A percentile compares a stretch with the other conserved stretches of the same genome.
Conservation (phyloP, 2,888 invertebrate species). For the Campopleginae sp. region DNA sequence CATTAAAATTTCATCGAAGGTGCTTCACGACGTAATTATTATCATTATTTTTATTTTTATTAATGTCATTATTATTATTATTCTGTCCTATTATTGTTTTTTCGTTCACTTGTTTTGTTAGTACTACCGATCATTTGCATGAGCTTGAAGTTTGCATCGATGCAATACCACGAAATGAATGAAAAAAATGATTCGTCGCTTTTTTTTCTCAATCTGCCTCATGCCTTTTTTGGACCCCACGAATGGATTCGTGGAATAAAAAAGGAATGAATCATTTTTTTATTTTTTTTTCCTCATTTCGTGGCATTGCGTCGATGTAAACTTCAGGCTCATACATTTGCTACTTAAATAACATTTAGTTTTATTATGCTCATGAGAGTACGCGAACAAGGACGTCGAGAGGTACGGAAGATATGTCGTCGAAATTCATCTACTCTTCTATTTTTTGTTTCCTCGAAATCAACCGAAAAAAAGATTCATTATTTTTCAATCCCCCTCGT, state of each 20-base stretch:
- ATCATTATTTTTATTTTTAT: no score
- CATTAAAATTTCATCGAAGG: constrained; percentile 39
- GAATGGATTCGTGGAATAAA: no score
- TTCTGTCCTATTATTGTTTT: constrained; percentile 22
- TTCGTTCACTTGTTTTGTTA: constrained; percentile 21
- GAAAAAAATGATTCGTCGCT: no score
- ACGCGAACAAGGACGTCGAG: constrained; percentile 50
- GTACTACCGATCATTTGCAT: constrained; percentile 50
- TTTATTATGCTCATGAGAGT: constrained; percentile 30
- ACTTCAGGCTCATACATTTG: no score
- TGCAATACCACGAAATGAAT: no score
- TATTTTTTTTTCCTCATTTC: no score
- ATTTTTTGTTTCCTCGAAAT: constrained; percentile 19
- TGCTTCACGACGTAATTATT: constrained; percentile 29
- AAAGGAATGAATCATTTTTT: no score
- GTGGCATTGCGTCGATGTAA: no score
- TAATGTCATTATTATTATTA: no score
- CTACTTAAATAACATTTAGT: constrained; percentile 32
- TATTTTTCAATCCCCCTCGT: not conserved
- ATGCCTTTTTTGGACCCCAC: no score
- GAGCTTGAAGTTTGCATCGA: no score
- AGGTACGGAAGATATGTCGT: constrained; percentile 68
- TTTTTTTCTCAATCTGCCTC: no score
- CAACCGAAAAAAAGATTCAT: constrained; percentile 38
- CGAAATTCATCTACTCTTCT: constrained; percentile 29